These are phyloP conservation scores for Upupa epops DNA, from an alignment of 2,113 vertebrate genomes.

Conservation along the genomic window DNA sequence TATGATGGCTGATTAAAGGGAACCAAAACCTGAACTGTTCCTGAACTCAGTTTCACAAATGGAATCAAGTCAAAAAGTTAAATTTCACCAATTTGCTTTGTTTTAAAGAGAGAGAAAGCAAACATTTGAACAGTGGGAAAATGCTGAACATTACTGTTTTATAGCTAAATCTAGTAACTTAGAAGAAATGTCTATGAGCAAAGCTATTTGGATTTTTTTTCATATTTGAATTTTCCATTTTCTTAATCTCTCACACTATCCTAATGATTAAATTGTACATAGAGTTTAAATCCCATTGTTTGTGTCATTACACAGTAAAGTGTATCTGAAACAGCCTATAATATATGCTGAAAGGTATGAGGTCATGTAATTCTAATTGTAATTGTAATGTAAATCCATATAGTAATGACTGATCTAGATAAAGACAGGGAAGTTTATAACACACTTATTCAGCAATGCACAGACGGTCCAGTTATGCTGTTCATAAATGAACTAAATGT, in stretches of 20 bases:
- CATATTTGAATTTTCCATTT: background rate
- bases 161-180: background rate
- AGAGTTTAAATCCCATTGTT: background rate
- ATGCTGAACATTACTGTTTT: background rate
- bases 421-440: background rate
- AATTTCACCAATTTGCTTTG: background rate
- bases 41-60: background rate
- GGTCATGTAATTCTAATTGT: no score
- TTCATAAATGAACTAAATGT: background rate
- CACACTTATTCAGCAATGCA: background rate
- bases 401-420: background rate
- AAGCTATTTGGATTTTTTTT: background rate
- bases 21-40: background rate
- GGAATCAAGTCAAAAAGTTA: background rate
- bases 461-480: background rate
- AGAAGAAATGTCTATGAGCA: background rate
- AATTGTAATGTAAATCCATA: no score
- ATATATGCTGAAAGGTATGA: no score
- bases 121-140: background rate
- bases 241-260: background rate
- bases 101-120: background rate
- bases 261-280: background rate
- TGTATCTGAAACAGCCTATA: background rate
- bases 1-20: background rate
- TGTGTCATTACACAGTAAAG: background rate